Evolutionary conservation across 1,140 invertebrate species (phyloP), one percentile per base, ranked within the genome.

Genomic region (Drosophila aff.): DNA sequence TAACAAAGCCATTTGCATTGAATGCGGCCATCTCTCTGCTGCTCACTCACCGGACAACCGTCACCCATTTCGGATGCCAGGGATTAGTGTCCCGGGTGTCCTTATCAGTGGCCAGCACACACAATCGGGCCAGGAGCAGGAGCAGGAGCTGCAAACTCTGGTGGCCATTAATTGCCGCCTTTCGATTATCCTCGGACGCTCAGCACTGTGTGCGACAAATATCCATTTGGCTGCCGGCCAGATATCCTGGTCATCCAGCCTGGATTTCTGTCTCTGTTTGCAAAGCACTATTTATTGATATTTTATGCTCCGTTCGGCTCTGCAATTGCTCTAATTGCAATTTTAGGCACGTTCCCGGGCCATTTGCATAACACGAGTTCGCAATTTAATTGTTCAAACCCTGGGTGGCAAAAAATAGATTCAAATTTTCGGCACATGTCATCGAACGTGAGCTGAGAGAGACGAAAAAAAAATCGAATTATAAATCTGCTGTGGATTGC

Each of bases 341-440:
- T 87, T 87, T 87, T 84, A 81, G 84, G 76, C 83, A 86, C 83
- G 84, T 86, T 71, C 76, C 71, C 76, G 60, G 69, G 55, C 65
- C 67, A 87, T 83, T 87, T 81, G 83, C 73, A 89, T 89, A 80
- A 83, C 84, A 84, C 50, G 77, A 78, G 80, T 84, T 84, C 61
- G 58, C 65, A 63, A 81, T 87, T 75, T 75, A 71, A 87, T 89
- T 81, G 77, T 81, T 81, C 61, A 68, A 69, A 66, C 21, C 9
- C 40, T 44, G 36, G 3, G 16, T 60, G 41, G 31, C 44, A 59
- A 62, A 63, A 76, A 58, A 46, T 55, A 46, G 61, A 79, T 66
- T 74, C 57, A 10, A 66, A 75, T 43, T 80, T 72, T 68, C 49
- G 46, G 61, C 63, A 38, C 62, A 76, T 76, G 74, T 68, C 64